Conservation (phyloP, 2,797 vertebrate species). For the Pipistrellus pygmaeus region DNA sequence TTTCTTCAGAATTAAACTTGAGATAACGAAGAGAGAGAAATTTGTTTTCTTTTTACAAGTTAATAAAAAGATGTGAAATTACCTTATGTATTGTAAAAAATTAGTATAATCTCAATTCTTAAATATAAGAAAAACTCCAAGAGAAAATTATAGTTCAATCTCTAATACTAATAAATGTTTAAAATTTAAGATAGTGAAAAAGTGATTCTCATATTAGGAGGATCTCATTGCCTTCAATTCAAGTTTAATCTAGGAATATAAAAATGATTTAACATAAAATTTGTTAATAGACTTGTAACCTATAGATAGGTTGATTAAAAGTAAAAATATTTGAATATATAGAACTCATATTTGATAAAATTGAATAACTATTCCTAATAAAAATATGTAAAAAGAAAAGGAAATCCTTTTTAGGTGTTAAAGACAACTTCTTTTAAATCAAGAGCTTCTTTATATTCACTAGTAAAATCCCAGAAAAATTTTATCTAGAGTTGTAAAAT, state of each 20-base stretch:
- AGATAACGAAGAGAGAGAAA: neutral
- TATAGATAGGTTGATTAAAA: neutral
- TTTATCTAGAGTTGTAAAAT: neutral
- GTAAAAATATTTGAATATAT: neutral
- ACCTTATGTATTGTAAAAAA: neutral
- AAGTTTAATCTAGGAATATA: neutral
- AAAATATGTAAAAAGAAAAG: conserved; percentile 9
- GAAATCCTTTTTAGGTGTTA: neutral
- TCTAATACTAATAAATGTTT: conserved; percentile 17
- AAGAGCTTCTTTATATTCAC: neutral
- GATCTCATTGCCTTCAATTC: neutral
- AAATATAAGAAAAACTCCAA: conserved; percentile 16
- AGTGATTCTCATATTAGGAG: neutral
- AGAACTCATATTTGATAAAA: neutral
- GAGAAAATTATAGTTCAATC: neutral
- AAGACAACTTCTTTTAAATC: conserved; percentile 22
- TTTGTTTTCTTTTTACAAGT: neutral
- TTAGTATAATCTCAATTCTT: neutral
- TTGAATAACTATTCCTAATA: neutral
- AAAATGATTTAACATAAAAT: neutral
- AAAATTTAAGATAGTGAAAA: conserved; percentile 12
- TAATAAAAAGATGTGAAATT: neutral
- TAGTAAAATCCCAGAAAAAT: neutral
- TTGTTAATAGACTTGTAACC: neutral
- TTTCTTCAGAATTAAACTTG: neutral